A percentile compares a stretch with the other conserved stretches of the same genome.
phyloP scores from a whole-genome alignment of 1,140 invertebrate species.

The Hypothenemus hampei region DNA sequence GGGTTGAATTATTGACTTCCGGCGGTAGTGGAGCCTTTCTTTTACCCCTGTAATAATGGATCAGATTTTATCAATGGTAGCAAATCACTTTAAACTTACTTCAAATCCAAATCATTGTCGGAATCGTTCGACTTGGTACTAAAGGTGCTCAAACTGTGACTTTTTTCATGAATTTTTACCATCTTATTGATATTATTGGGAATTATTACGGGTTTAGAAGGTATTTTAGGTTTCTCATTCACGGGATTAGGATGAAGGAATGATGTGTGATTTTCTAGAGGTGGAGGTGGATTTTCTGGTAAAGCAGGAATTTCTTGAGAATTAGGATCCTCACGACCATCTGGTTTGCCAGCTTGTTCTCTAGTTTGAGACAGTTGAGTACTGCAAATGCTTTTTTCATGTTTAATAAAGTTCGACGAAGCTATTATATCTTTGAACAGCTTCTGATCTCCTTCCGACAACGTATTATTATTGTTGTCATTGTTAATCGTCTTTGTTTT shows the following conservation, averaged over 20 bases:
- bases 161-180: too few species aligned
- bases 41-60: slow-evolving; percentile 20
- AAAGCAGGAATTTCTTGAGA: slow-evolving; percentile 59
- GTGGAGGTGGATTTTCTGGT: slow-evolving; percentile 58
- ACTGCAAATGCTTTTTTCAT: slow-evolving; percentile 16
- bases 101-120: slow-evolving; percentile 30
- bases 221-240: slow-evolving; percentile 60
- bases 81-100: slow-evolving; percentile 8
- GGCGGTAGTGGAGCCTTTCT: slow-evolving; percentile 61
- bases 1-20: slow-evolving; percentile 48
- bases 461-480: slow-evolving; percentile 21
- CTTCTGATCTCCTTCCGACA: slow-evolving; percentile 14
- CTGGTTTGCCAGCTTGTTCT: slow-evolving; percentile 73
- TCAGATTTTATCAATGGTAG: neutral
- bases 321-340: slow-evolving; percentile 73
- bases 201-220: slow-evolving; percentile 56
- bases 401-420: slow-evolving; percentile 24
- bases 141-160: slow-evolving; percentile 39
- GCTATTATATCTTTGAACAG: slow-evolving; percentile 14
- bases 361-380: slow-evolving; percentile 38
- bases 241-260: slow-evolving; percentile 61
- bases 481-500: slow-evolving; percentile 19
- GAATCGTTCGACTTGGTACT: slow-evolving; percentile 48
- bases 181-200: too few species aligned
- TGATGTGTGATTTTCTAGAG: slow-evolving; percentile 53